Conservation (phyloP, 2,888 invertebrate genomes). For the Cloeon dipterum region DNA sequence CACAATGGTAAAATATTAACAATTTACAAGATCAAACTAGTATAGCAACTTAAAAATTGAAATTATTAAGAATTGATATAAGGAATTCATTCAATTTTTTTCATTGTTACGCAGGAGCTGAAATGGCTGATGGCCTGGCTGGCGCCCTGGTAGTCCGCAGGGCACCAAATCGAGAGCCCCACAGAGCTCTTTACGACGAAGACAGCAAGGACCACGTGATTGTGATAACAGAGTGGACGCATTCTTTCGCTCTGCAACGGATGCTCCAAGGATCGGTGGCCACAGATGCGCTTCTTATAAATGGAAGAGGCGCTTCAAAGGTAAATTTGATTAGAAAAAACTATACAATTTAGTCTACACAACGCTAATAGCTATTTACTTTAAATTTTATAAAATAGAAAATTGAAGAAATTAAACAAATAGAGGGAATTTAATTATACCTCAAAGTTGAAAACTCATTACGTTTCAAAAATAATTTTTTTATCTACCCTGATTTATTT, state of each 20-base stretch:
- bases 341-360: no score
- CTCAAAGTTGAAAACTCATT: no score
- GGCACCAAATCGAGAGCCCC: slow-evolving; percentile 32
- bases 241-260: slow-evolving; percentile 19
- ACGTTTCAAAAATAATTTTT: no score
- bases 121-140: slow-evolving; percentile 41
- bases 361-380: no score
- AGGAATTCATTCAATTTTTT: no score
- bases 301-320: slow-evolving; percentile 22
- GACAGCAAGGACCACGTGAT: slow-evolving; percentile 46
- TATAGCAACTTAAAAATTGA: not conserved
- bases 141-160: slow-evolving; percentile 47
- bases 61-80: no score
- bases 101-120: no score
- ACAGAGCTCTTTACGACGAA: slow-evolving; percentile 37
- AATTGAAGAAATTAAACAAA: no score
- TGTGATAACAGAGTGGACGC: slow-evolving; percentile 46
- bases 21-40: no score
- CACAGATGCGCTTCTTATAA: slow-evolving; percentile 32
- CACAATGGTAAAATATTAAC: slow-evolving; percentile 14
- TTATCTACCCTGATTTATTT: no score
- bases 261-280: slow-evolving; percentile 17
- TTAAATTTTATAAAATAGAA: no score
- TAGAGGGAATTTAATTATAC: no score
- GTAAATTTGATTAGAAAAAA: not conserved